A percentile compares a stretch with the other conserved stretches of the same genome.
Evolutionary conservation across 2,113 vertebrate species (phyloP).

Genomic region (Piprites chloris): DNA sequence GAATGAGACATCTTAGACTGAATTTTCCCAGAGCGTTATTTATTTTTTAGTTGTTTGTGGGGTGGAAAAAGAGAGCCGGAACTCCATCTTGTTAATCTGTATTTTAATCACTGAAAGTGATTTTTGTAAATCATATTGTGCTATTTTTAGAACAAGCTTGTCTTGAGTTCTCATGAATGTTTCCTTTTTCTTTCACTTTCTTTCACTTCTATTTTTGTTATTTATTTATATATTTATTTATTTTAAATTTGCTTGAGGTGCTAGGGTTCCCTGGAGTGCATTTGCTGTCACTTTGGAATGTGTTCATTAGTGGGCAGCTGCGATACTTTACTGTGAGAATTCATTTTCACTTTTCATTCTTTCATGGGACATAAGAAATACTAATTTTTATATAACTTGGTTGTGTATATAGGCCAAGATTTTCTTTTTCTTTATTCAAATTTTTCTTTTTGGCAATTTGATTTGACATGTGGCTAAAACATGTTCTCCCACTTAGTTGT

Average conservation of each 20-base stretch:
- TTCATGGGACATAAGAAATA: neutral
- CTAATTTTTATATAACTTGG: neutral
- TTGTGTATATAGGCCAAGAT: neutral
- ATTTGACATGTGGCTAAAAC: conserved; percentile 1
- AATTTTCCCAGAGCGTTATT: neutral
- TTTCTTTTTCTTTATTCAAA: neutral
- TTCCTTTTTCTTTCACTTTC: neutral
- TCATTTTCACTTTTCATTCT: neutral
- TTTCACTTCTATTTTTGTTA: neutral
- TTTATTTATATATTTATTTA: neutral
- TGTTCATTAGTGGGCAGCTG: neutral
- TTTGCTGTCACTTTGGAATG: neutral
- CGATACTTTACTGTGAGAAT: neutral
- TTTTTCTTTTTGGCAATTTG: neutral
- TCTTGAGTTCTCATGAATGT: neutral
- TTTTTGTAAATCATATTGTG: neutral
- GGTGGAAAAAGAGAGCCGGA: neutral
- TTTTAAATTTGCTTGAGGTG: neutral
- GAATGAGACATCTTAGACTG: neutral
- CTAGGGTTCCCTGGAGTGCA: neutral
- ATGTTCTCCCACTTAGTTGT: neutral
- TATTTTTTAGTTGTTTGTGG: neutral
- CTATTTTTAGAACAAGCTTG: neutral
- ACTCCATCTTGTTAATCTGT: neutral
- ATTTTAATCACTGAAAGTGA: neutral